Percentiles rank a stretch among this genome's conserved stretches.
These are phyloP conservation scores for Sebastes baramenuke DNA, from an alignment of 2,797 vertebrate species.

Conservation along the genomic window DNA sequence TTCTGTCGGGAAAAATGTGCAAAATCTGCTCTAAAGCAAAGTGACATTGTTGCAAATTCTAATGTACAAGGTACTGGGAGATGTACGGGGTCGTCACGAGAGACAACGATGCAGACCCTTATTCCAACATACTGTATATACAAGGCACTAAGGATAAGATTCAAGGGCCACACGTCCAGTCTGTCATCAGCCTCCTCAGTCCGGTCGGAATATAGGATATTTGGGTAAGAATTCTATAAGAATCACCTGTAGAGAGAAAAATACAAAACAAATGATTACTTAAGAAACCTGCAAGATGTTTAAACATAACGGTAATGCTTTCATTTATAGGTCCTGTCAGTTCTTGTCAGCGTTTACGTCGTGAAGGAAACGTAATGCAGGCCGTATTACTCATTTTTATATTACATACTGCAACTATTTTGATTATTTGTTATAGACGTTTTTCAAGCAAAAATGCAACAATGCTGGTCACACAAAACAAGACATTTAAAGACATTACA, in stretches of 20 bases:
- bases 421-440: not conserved
- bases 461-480: not conserved
- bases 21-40: slow-evolving; percentile 97
- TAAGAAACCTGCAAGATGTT: not conserved
- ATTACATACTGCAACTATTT: not conserved
- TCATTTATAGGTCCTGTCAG: not conserved
- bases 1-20: slow-evolving; percentile 90
- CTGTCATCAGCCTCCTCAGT: slow-evolving; percentile 87
- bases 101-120: slow-evolving; percentile 90
- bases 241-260: slow-evolving; percentile 90
- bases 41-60: slow-evolving; percentile 89
- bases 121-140: slow-evolving; percentile 90
- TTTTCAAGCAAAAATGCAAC: not conserved
- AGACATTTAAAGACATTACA: not conserved
- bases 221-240: slow-evolving; percentile 99
- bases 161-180: slow-evolving; percentile 86
- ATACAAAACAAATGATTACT: slow-evolving; percentile 5
- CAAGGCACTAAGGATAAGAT: slow-evolving; percentile 99
- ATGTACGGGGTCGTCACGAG: slow-evolving; percentile 72
- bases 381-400: not conserved
- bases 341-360: not conserved
- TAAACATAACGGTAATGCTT: not conserved
- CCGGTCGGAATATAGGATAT: slow-evolving; percentile 99
- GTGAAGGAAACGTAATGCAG: not conserved
- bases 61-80: slow-evolving; percentile 86